These are phyloP conservation scores for Cyrtonyx montezumae DNA, from an alignment of 2,113 vertebrate genomes.

Conservation along the genomic window DNA sequence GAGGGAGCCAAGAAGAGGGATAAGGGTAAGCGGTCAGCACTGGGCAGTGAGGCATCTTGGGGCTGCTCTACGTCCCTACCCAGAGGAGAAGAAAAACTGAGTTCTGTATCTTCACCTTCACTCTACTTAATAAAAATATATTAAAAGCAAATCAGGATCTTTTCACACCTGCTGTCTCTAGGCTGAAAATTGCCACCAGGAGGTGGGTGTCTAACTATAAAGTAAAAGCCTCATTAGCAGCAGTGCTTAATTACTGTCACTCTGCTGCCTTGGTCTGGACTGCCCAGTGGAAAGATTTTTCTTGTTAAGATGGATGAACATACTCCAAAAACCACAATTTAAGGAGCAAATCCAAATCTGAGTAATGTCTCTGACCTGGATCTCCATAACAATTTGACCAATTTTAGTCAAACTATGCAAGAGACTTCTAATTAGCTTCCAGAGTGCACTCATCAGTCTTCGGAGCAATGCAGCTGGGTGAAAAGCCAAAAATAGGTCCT, in stretches of 20 bases:
- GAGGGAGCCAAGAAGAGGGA: neutral
- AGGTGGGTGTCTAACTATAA: neutral
- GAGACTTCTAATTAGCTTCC: neutral
- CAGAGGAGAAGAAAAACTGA: neutral
- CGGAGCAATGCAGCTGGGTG: neutral
- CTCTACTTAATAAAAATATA: neutral
- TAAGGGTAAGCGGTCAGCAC: neutral
- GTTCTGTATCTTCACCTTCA: neutral
- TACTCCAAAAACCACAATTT: neutral
- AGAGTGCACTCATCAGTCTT: neutral
- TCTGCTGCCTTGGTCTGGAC: neutral
- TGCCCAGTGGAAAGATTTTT: neutral
- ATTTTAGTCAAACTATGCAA: neutral
- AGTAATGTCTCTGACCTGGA: neutral
- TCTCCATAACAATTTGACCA: neutral
- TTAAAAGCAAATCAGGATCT: neutral
- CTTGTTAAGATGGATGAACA: neutral
- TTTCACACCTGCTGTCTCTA: neutral
- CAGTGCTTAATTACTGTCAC: neutral
- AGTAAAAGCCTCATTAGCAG: neutral
- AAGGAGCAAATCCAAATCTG: neutral
- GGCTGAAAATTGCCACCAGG: neutral
- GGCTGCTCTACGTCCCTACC: neutral
- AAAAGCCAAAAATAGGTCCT: neutral
- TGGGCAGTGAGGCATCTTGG: rapidly evolving